Base-by-base conservation (phyloP, 2,113 vertebrate genomes). In the Hymenochirus boettgeri region DNA sequence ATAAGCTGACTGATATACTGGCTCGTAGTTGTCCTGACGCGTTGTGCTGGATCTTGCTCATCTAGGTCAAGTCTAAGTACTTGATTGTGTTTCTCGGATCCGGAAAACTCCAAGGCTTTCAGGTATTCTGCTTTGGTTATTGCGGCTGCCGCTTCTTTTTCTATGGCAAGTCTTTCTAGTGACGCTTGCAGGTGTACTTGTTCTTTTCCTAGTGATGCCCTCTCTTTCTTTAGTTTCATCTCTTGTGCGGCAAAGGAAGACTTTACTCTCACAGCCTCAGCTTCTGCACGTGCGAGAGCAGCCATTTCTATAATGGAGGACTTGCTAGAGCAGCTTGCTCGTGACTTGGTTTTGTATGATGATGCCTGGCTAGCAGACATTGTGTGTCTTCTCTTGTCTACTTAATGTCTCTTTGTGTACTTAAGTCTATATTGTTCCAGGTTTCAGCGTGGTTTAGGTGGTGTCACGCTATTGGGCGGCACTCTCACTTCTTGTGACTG, bases 301-400 rank as follows among this genome's bases (percentile, higher is more conserved):
- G 42, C 42, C 5, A 46, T 7, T 31, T 31, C 29, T 31, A 6
- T 31, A 6, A 31, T 31, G 29, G 29, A 39, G 12, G 5, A 39
- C 35, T 48, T 48, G 46, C 46, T 48, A 48, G 46, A 48, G 46
- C 18, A 22, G 46, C 46, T 48, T 48, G 7, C 46, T 48, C 12
- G 46, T 4, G 46, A 48, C 18, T 4, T 48, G 4, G 46, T 48
- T 13, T 13, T 4, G 46, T 7, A 4, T 48, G 46, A 48, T 5
- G 46, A 19, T 48, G 46, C 46, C 6, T 19, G 18, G 46, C 46
- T 48, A 22, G 18, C 12, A 22, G 46, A 48, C 46, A 48, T 48
- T 19, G 46, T 48, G 46, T 48, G 4, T 19, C 8, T 48, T 4
- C 21, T 48, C 5, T 22, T 4, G 46, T 4, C 46, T 48, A 13